These are phyloP conservation scores for Parapristionchus giblindavisi DNA, from an alignment of 2,888 invertebrate genomes.

Conservation along the genomic window DNA sequence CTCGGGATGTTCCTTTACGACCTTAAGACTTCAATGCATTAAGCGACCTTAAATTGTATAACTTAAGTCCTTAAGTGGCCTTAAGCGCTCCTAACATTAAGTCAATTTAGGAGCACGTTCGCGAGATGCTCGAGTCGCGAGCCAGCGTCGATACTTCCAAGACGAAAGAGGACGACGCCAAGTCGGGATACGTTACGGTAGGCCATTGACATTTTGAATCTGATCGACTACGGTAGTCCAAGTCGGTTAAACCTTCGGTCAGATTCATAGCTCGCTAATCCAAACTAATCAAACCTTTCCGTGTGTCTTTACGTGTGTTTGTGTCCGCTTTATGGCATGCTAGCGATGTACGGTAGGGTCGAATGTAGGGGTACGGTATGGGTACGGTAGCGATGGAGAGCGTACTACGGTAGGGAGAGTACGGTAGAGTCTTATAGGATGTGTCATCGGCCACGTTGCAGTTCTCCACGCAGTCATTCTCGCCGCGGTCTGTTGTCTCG, in stretches of 20 bases:
- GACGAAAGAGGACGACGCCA: conserved; percentile 53
- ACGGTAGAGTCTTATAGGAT: conserved; percentile 53
- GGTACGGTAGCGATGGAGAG: background rate
- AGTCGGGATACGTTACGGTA: conserved; percentile 66
- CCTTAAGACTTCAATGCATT: too few relatives aligned
- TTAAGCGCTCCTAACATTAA: too few relatives aligned
- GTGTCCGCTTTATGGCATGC: conserved; percentile 20
- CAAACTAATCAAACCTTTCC: background rate
- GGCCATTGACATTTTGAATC: conserved; percentile 14
- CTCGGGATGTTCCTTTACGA: too few relatives aligned
- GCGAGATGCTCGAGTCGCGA: conserved; percentile 62
- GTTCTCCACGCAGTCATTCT: conserved; percentile 64
- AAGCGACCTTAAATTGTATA: too few relatives aligned
- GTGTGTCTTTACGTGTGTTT: conserved; percentile 1
- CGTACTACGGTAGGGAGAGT: background rate
- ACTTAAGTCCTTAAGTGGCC: too few relatives aligned
- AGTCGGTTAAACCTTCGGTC: too few relatives aligned
- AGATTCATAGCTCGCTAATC: background rate
- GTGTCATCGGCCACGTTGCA: conserved; percentile 68
- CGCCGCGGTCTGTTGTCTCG: conserved; percentile 68
- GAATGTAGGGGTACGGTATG: too few relatives aligned
- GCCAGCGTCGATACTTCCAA: conserved; percentile 56
- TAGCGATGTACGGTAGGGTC: too few relatives aligned
- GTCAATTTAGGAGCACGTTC: conserved; percentile 52
- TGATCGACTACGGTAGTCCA: background rate